These are phyloP conservation scores for Mythimna albipuncta DNA, from an alignment of 2,888 invertebrate species.

Conservation along the genomic window DNA sequence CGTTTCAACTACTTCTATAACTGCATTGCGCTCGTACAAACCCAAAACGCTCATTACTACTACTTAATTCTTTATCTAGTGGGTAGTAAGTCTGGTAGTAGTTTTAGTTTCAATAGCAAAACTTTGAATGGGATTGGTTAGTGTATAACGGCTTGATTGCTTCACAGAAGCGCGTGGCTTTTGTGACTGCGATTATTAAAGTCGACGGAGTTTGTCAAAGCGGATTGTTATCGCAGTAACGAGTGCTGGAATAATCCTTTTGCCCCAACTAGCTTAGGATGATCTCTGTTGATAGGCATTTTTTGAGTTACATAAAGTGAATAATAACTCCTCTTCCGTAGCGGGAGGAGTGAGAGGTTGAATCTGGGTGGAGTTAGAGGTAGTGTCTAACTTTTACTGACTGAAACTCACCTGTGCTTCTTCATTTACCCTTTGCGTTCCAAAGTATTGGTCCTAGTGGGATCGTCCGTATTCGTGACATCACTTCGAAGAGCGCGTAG, in stretches of 20 bases:
- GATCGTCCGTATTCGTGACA: no score
- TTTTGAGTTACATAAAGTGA: no score
- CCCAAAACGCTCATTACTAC: constrained; percentile 59
- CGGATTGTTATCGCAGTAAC: constrained; percentile 43
- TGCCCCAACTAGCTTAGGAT: constrained; percentile 20
- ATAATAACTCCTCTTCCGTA: no score
- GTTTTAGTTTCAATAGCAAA: constrained; percentile 8
- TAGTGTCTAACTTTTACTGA: no score
- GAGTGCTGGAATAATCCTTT: constrained; percentile 34
- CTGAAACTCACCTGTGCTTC: no score
- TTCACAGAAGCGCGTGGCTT: constrained; percentile 26
- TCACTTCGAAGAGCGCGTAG: no score
- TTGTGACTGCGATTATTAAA: constrained; percentile 38
- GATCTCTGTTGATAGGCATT: constrained; percentile 2
- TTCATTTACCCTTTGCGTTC: no score
- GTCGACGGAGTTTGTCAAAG: constrained; percentile 26
- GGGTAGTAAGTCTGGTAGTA: no score
- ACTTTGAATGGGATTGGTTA: constrained; percentile 19
- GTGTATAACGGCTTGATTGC: constrained; percentile 27
- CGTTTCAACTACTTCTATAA: constrained; percentile 76
- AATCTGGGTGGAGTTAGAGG: no score
- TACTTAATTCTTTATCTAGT: constrained; percentile 53
- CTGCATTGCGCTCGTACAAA: constrained; percentile 86
- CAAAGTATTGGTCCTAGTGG: no score
- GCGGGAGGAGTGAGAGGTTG: no score